A percentile compares a stretch with the other conserved stretches of the same genome.
Conservation (phyloP, 2,113 vertebrate genomes). For the Hiodon alosoides region DNA sequence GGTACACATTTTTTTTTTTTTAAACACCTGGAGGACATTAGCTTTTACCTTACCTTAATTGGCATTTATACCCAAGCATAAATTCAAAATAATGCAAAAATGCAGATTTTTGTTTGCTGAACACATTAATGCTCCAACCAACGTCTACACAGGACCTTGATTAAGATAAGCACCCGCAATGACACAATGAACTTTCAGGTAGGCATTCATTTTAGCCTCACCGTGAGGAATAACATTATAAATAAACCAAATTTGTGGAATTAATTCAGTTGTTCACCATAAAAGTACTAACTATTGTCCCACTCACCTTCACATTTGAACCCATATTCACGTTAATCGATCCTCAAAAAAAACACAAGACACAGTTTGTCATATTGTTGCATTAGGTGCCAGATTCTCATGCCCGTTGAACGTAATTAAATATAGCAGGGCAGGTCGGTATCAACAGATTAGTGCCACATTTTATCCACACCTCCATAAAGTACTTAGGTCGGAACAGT, state of each 20-base stretch:
- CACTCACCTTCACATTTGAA: conserved; percentile 58
- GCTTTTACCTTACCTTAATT: too few species aligned
- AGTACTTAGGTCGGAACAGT: conserved; percentile 57
- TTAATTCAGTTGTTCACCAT: conserved; percentile 11
- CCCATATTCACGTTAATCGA: conserved; percentile 68
- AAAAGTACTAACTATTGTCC: conserved; percentile 29
- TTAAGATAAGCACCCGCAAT: too few species aligned
- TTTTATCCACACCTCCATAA: conserved; percentile 65
- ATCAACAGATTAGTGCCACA: conserved; percentile 64
- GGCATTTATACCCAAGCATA: too few species aligned
- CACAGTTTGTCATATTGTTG: conserved; percentile 53
- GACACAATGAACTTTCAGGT: too few species aligned
- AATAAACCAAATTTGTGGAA: neutral
- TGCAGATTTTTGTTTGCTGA: too few species aligned
- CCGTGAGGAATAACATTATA: too few species aligned
- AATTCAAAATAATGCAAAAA: too few species aligned
- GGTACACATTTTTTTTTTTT: too few species aligned
- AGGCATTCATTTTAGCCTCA: too few species aligned
- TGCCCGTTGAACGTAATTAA: conserved; percentile 75
- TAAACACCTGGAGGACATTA: too few species aligned
- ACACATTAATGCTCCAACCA: too few species aligned
- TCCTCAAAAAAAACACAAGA: conserved; percentile 57
- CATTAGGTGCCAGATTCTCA: conserved; percentile 62
- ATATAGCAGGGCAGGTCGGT: conserved; percentile 58
- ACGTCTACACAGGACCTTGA: too few species aligned